A percentile compares a stretch with the other conserved stretches of the same genome.
These are phyloP conservation scores for Lytechinus variegatus DNA, from an alignment of 35 echinoderm and acorn worm species.

Conservation along the genomic window DNA sequence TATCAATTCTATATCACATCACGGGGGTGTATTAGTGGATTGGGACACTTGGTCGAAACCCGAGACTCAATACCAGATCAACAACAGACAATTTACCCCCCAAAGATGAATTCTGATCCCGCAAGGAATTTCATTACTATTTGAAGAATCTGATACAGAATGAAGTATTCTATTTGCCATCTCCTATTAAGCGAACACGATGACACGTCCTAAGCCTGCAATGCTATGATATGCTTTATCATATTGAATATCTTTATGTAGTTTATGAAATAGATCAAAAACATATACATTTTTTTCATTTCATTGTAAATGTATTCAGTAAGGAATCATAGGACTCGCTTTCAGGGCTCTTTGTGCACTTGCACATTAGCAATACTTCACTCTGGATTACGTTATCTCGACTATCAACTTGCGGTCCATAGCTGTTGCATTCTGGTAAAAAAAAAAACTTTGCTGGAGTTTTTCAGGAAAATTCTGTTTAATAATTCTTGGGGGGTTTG, in stretches of 20 bases:
- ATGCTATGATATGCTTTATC: neutral
- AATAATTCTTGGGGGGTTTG: neutral
- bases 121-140: neutral
- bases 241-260: neutral
- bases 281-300: neutral
- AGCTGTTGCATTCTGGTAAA: neutral
- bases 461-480: neutral
- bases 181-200: neutral
- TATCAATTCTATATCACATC: neutral
- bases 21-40: neutral
- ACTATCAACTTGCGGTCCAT: neutral
- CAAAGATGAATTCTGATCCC: conserved; percentile 1
- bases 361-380: neutral
- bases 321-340: neutral
- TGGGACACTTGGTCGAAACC: neutral
- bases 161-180: neutral
- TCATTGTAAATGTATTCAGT: neutral
- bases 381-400: neutral
- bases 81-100: neutral
- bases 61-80: neutral
- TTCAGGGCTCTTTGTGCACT: neutral
- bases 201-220: neutral
- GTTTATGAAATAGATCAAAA: no score
- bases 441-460: neutral
- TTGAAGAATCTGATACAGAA: neutral